phyloP scores from a whole-genome alignment of 2,888 invertebrate species.

The Dryococelus australis region DNA sequence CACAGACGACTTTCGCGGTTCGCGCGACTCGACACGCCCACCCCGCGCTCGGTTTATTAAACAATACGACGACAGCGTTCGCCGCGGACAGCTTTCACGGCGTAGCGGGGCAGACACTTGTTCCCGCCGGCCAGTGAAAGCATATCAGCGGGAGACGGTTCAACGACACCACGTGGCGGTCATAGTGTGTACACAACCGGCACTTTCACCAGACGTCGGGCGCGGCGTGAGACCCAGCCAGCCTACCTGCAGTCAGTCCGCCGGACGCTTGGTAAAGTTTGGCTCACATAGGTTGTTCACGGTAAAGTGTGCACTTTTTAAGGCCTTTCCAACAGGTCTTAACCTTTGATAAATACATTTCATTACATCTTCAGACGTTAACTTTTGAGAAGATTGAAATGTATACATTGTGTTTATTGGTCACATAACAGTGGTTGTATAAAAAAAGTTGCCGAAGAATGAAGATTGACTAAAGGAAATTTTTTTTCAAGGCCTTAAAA shows the following conservation, averaged over 20 bases:
- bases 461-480: too few species aligned
- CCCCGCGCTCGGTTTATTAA: not conserved
- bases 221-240: not conserved
- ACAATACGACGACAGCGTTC: not conserved
- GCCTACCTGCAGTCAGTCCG: not conserved
- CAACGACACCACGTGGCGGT: not conserved
- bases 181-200: not conserved
- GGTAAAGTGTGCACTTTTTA: too few species aligned
- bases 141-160: constrained; percentile 10
- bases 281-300: too few species aligned
- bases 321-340: too few species aligned
- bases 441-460: too few species aligned
- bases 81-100: not conserved
- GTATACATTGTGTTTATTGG: too few species aligned
- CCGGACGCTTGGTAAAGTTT: too few species aligned
- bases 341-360: too few species aligned
- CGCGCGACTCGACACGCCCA: not conserved
- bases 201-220: constrained; percentile 16
- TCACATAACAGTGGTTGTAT: too few species aligned
- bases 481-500: too few species aligned
- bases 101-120: not conserved
- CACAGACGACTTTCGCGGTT: not conserved
- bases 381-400: too few species aligned
- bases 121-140: not conserved
- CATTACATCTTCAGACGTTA: too few species aligned